Base-by-base conservation (phyloP, 2,797 vertebrate genomes). In the Numenius phaeopus region DNA sequence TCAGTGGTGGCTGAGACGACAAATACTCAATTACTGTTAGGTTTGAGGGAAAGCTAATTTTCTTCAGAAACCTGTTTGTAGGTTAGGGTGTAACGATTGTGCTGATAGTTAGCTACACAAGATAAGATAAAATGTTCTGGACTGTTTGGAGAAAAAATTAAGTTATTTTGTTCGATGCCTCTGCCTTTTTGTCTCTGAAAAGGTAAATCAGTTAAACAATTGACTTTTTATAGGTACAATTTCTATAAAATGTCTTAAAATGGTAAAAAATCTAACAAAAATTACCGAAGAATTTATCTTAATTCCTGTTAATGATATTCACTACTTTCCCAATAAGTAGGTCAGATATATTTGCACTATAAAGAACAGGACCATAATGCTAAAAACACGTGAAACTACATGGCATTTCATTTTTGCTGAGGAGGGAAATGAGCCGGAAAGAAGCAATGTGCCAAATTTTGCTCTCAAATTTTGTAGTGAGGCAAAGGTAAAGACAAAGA, bases 221-320 rank as follows among this genome's bases (percentile, higher is more conserved):
- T 77, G 24, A 81, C 26, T 80, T 95, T 75, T 87, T 73, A 79
- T 34, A 42, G 14, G 9, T 49, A 54, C 39, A 3, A n/a, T 47
- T 94, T 83, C 39, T 88, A 92, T 82, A 46, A 81, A 58, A 91
- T 77, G 49, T 49, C 92, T 71, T 64, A 42, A 94, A 37, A 29
- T 92, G 27, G 32, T 52, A 95, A 37, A 78, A 95, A 94, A 91
- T 39, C 24, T 46, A 79, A 79, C 11, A 57, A 97, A 80, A 70
- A 91, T 92, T 90, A 87, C 79, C 22, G 49, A 95, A 87, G 52
- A 84, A 69, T 64, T 77, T 59, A 67, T 91, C 24, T 57, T 82
- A 94, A 89, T 47, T 69, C 23, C 89, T 73, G 22, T 57, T 96
- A 75, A 29, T 66, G 57, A 46, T 83, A 90, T 70, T 91, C 86